phyloP scores from a whole-genome alignment of 1,140 invertebrate species.

The Ladona fulva region DNA sequence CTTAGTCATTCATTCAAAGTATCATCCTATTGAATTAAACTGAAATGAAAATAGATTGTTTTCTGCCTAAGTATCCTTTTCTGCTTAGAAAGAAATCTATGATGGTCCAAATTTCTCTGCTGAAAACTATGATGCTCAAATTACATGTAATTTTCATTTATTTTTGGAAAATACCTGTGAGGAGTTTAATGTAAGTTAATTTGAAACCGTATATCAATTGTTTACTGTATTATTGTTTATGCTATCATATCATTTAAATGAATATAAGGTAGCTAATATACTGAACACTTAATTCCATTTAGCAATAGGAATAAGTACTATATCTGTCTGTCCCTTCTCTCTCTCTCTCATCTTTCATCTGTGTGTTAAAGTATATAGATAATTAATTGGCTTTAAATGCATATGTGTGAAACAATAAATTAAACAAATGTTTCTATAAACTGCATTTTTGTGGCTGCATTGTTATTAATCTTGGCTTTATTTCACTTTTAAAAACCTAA shows the following conservation, averaged over 20 bases:
- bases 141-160: neutral
- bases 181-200: neutral
- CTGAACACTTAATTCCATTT: neutral
- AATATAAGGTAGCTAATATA: neutral
- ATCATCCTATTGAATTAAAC: neutral
- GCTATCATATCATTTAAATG: neutral
- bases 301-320: neutral
- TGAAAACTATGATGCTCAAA: neutral
- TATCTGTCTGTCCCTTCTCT: neutral
- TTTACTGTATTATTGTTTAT: neutral
- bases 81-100: no score
- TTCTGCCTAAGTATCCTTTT: no score
- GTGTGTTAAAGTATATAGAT: neutral
- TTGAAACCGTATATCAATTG: neutral
- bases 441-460: no score
- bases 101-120: no score
- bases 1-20: neutral
- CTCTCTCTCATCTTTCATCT: neutral
- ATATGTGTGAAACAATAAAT: neutral
- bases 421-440: neutral
- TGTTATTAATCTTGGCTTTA: no score
- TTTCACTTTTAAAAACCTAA: no score
- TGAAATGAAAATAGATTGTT: no score
- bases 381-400: slow-evolving; percentile 1
- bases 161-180: neutral